A percentile compares a stretch with the other conserved stretches of the same genome.
Evolutionary conservation across 1,140 invertebrate species (phyloP).

Genomic region (Drosophila navojoa): DNA sequence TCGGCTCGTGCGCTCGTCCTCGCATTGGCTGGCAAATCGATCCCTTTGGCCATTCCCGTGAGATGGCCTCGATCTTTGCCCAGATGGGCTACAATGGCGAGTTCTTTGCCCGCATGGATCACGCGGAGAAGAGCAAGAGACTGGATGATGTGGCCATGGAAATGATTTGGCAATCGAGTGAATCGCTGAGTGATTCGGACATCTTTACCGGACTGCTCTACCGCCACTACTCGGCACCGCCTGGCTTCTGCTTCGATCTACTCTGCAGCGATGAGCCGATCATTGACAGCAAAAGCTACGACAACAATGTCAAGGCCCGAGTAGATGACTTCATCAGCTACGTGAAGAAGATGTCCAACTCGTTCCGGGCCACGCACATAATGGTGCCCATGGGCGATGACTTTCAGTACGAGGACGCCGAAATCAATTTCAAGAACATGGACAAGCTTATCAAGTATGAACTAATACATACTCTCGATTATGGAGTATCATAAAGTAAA

Average conservation of each 20-base stretch:
- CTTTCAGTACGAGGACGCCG: slow-evolving; percentile 94
- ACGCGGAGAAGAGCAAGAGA: slow-evolving; percentile 91
- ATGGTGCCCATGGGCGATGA: slow-evolving; percentile 97
- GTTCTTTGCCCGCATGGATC: slow-evolving; percentile 95
- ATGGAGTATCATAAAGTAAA: neutral
- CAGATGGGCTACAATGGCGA: slow-evolving; percentile 94
- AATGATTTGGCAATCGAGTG: slow-evolving; percentile 86
- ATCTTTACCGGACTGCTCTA: slow-evolving; percentile 90
- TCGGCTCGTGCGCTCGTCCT: slow-evolving; percentile 92
- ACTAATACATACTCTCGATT: neutral
- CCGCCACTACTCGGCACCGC: slow-evolving; percentile 92
- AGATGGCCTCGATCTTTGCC: slow-evolving; percentile 93
- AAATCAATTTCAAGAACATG: slow-evolving; percentile 93
- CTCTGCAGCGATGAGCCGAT: slow-evolving; percentile 93
- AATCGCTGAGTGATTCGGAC: slow-evolving; percentile 86
- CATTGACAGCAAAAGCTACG: slow-evolving; percentile 89
- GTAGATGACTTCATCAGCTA: slow-evolving; percentile 87
- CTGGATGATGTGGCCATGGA: slow-evolving; percentile 85
- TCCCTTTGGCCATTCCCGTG: slow-evolving; percentile 95
- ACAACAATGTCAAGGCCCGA: slow-evolving; percentile 89
- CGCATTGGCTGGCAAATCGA: slow-evolving; percentile 96
- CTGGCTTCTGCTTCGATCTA: slow-evolving; percentile 95
- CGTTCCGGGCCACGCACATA: slow-evolving; percentile 89
- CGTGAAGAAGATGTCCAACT: slow-evolving; percentile 84
- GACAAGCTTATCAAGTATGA: slow-evolving; percentile 94